Percentiles rank a stretch among this genome's conserved stretches.
These are phyloP conservation scores for Notodonta ziczac DNA, from an alignment of 2,888 invertebrate genomes.

Conservation along the genomic window DNA sequence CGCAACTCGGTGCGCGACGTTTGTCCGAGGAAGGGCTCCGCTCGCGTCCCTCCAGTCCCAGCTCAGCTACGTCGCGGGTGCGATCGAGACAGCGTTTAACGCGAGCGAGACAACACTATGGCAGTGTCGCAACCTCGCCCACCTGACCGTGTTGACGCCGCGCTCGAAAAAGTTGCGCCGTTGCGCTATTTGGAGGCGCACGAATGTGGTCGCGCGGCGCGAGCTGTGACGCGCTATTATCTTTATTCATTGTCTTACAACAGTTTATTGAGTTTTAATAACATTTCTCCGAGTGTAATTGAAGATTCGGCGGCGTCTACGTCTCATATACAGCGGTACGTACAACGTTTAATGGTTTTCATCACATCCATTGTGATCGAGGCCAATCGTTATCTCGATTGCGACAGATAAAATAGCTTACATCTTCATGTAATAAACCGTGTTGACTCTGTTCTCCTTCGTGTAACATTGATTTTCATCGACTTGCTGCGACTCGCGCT, in stretches of 20 bases:
- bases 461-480: constrained; percentile 59
- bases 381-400: constrained; percentile 61
- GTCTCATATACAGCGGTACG: constrained; percentile 61
- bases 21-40: constrained; percentile 73
- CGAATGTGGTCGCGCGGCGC: constrained; percentile 77
- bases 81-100: constrained; percentile 60
- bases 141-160: constrained; percentile 85
- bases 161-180: constrained; percentile 84
- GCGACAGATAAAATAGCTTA: constrained; percentile 52
- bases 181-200: constrained; percentile 84
- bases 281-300: constrained; percentile 43
- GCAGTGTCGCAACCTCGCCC: constrained; percentile 85
- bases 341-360: constrained; percentile 46
- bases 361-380: constrained; percentile 37
- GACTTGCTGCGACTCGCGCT: constrained; percentile 57
- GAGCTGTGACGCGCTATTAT: constrained; percentile 76
- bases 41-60: constrained; percentile 60
- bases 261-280: constrained; percentile 59
- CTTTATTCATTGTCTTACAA: constrained; percentile 63
- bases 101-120: constrained; percentile 67
- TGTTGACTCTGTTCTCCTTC: constrained; percentile 48
- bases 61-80: constrained; percentile 52
- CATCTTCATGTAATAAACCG: constrained; percentile 49
- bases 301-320: constrained; percentile 47
- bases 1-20: constrained; percentile 84